phyloP scores from a whole-genome alignment of 64 coral and sea anemone species.

The Acropora yongei region DNA sequence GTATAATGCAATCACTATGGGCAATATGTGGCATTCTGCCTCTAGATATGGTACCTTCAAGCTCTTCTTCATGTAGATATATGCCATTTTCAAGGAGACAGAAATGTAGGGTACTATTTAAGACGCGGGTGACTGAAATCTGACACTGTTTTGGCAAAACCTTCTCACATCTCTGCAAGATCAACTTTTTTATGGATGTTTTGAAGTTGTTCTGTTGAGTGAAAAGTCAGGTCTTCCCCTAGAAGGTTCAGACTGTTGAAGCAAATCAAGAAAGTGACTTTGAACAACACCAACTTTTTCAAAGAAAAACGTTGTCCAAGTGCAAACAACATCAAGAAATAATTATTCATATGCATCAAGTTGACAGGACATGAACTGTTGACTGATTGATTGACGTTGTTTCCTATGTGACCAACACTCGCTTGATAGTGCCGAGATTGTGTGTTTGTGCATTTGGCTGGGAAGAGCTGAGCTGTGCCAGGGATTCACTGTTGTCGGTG shows the following conservation, averaged over 20 bases:
- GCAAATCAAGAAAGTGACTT: background rate
- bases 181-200: no score
- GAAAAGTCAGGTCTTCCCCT: no score
- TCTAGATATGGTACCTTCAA: no score
- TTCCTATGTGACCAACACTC: background rate
- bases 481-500: constrained; percentile 2
- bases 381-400: background rate
- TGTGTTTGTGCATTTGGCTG: background rate
- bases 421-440: background rate
- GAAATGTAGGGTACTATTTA: no score
- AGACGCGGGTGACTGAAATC: no score
- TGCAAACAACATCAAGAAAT: background rate
- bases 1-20: no score
- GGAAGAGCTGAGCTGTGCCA: background rate
- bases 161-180: no score
- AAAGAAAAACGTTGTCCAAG: background rate
- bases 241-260: background rate
- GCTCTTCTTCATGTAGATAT: no score
- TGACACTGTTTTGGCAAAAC: no score
- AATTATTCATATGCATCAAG: background rate
- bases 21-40: no score
- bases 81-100: no score
- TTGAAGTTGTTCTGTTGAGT: no score
- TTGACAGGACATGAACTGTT: background rate
- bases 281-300: background rate